Conservation (phyloP, 2,888 invertebrate genomes). For the Sesamia inferens region DNA sequence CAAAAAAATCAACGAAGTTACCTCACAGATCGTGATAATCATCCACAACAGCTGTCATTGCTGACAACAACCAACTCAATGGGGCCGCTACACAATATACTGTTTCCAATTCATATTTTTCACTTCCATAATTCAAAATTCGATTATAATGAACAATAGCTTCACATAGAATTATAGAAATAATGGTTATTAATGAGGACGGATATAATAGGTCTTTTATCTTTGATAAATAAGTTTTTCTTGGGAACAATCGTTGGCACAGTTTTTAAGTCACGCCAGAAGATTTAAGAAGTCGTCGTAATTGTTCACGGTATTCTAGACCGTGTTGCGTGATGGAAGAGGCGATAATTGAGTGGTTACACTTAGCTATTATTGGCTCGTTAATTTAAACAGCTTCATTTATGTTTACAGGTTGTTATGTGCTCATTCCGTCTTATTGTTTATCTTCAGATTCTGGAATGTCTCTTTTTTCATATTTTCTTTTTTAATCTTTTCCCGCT, state of each 20-base stretch:
- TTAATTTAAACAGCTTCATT: conserved; percentile 29
- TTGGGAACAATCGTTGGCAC: conserved; percentile 61
- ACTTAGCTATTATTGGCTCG: conserved; percentile 21
- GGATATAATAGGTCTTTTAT: conserved; percentile 48
- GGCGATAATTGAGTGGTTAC: conserved; percentile 31
- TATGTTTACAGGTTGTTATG: not conserved
- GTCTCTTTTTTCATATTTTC: conserved; percentile 3
- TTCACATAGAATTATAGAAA: conserved; percentile 45
- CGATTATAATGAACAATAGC: conserved; percentile 62
- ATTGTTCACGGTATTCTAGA: conserved; percentile 28
- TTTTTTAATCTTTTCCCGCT: not conserved
- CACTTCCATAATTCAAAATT: conserved; percentile 55
- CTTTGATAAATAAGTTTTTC: conserved; percentile 58
- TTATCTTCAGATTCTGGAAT: not conserved
- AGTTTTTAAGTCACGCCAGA: conserved; percentile 58
- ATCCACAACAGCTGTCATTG: conserved; percentile 33
- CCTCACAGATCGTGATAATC: conserved; percentile 47
- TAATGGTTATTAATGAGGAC: conserved; percentile 56
- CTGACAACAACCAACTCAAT: conserved; percentile 20
- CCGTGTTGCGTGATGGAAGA: conserved; percentile 34
- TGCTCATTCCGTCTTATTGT: conserved; percentile 3
- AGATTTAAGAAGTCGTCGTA: conserved; percentile 30
- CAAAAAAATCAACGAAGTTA: conserved; percentile 40
- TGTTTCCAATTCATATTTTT: conserved; percentile 48
- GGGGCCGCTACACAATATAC: conserved; percentile 16